phyloP scores from a whole-genome alignment of 1,140 invertebrate genomes.

The Hetaerina americana region DNA sequence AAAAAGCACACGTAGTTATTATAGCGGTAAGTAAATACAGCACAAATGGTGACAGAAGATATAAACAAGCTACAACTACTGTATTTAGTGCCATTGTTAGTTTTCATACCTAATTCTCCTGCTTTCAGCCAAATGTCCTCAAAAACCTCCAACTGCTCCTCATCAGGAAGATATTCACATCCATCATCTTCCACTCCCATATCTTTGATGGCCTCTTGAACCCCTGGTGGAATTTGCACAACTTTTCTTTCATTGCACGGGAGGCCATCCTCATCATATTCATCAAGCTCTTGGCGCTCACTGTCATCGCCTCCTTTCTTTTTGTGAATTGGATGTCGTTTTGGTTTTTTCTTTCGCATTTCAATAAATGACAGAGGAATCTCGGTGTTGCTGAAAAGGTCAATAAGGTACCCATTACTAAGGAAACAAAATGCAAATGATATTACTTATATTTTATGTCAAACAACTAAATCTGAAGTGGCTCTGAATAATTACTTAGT shows the following conservation, averaged over 20 bases:
- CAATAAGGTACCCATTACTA: constrained; percentile 3
- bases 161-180: constrained; percentile 41
- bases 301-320: constrained; percentile 34
- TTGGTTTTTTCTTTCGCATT: constrained; percentile 26
- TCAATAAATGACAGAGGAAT: constrained; percentile 43
- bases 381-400: constrained; percentile 28
- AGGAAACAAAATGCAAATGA: background rate
- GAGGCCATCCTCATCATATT: background rate
- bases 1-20: too few species aligned
- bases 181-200: constrained; percentile 28
- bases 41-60: too few species aligned
- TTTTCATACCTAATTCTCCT: constrained; percentile 51
- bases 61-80: too few species aligned
- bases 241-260: constrained; percentile 25
- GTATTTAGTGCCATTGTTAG: too few species aligned
- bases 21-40: too few species aligned
- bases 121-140: constrained; percentile 73
- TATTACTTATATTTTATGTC: too few species aligned
- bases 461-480: too few species aligned
- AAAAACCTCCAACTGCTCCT: constrained; percentile 56
- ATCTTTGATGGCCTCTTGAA: constrained; percentile 20
- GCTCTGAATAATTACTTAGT: too few species aligned
- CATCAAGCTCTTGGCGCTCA: constrained; percentile 18
- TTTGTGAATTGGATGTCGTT: constrained; percentile 47
- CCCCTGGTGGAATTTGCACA: constrained; percentile 21